Conservation (phyloP, 2,113 vertebrate species). For the Ceyx margarethae region DNA sequence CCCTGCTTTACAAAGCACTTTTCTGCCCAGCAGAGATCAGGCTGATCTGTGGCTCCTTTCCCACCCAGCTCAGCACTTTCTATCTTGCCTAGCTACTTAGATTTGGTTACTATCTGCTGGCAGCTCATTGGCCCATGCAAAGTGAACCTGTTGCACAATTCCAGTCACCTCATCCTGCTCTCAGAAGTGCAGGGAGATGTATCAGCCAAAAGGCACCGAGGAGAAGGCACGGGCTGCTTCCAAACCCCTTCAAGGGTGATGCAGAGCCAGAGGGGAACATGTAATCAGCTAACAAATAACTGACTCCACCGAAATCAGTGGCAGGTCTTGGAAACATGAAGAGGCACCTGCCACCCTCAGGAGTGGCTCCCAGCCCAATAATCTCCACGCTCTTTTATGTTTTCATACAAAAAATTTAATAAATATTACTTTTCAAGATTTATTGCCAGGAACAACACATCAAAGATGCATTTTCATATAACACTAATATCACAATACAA, state of each 20-base stretch:
- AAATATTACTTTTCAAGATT: conserved; percentile 99
- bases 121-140: not conserved
- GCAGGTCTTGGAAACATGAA: not conserved
- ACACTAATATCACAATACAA: conserved; percentile 91
- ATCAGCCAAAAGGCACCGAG: not conserved
- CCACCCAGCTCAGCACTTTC: conserved; percentile 49
- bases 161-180: not conserved
- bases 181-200: not conserved
- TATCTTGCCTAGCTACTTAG: conserved; percentile 26
- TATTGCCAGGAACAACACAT: conserved; percentile 96
- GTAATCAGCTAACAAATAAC: not conserved
- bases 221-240: not conserved
- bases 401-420: conserved; percentile 99
- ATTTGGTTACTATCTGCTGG: not conserved
- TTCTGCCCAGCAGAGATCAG: conserved; percentile 1
- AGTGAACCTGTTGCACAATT: not conserved
- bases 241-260: not conserved
- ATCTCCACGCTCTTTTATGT: conserved; percentile 77
- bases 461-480: conserved; percentile 87
- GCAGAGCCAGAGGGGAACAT: not conserved
- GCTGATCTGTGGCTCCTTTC: conserved; percentile 30
- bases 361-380: conserved; percentile 59
- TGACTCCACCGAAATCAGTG: not conserved
- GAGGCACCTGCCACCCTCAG: not conserved
- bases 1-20: not conserved